Conservation (phyloP, 2,888 invertebrate species). For the Steromphala cineraria region DNA sequence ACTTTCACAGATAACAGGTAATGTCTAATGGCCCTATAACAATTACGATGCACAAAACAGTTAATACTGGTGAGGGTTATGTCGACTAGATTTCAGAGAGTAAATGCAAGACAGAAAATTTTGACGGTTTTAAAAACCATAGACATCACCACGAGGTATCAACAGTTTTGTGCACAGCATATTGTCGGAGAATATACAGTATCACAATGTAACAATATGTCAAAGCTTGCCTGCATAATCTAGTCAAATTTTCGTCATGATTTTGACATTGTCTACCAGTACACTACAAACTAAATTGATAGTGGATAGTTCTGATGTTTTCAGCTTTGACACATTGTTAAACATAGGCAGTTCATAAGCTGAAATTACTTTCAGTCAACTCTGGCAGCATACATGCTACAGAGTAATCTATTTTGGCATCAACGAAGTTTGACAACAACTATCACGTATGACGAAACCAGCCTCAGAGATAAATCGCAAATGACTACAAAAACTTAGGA, state of each 20-base stretch:
- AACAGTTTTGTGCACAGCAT: constrained; percentile 5
- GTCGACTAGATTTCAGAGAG: constrained; percentile 10
- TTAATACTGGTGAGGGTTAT: background rate
- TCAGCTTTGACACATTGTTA: background rate
- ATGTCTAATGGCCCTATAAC: constrained; percentile 9
- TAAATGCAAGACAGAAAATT: background rate
- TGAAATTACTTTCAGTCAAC: background rate
- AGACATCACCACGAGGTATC: background rate
- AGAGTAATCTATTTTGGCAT: constrained; percentile 15
- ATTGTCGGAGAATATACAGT: background rate
- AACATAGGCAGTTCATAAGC: background rate
- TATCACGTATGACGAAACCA: background rate
- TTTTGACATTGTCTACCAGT: background rate
- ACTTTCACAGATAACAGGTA: constrained; percentile 1
- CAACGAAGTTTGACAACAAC: constrained; percentile 15
- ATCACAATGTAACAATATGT: constrained; percentile 11
- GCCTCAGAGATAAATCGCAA: background rate
- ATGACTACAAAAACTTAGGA: background rate
- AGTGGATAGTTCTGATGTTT: background rate
- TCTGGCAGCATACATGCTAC: background rate
- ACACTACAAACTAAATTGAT: background rate
- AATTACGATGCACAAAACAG: constrained; percentile 11
- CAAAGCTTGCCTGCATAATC: background rate
- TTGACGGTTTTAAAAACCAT: background rate
- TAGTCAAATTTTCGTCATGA: background rate